Conservation (phyloP, 2,888 invertebrate species). For the Ceraclea dissimilis region DNA sequence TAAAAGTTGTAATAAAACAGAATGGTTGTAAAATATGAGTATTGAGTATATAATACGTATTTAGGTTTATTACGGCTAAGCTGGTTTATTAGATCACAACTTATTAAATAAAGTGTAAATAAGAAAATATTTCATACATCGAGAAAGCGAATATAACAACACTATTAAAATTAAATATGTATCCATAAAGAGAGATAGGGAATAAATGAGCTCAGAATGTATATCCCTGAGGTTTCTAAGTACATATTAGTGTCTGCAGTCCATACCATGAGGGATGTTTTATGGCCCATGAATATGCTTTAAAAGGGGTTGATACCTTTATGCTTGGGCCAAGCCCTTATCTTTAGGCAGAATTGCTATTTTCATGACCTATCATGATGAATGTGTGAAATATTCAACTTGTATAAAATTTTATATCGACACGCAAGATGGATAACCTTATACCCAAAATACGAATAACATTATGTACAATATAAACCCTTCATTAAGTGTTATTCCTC, state of each 20-base stretch:
- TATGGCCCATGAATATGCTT: conserved; percentile 9
- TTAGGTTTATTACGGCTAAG: too few relatives aligned
- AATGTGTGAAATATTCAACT: conserved; percentile 9
- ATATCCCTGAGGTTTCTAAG: neutral
- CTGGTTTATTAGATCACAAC: too few relatives aligned
- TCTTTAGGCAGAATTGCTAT: conserved; percentile 4
- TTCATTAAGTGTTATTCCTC: neutral
- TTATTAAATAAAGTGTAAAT: too few relatives aligned
- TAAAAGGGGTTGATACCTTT: conserved; percentile 9
- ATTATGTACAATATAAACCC: neutral
- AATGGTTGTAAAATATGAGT: too few relatives aligned
- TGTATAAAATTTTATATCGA: conserved; percentile 10
- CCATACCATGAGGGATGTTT: conserved; percentile 4
- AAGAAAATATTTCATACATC: too few relatives aligned
- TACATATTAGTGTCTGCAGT: neutral
- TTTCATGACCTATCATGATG: conserved; percentile 7
- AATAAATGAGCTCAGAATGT: neutral
- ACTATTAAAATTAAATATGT: neutral
- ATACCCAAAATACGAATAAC: neutral
- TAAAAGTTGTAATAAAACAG: too few relatives aligned
- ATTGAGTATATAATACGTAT: too few relatives aligned
- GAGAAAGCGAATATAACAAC: too few relatives aligned
- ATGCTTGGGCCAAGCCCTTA: conserved; percentile 6
- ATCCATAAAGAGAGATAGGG: neutral
- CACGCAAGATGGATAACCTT: conserved; percentile 2